These are phyloP conservation scores for Aphodius sticticus DNA, from an alignment of 2,888 invertebrate genomes.

Conservation along the genomic window DNA sequence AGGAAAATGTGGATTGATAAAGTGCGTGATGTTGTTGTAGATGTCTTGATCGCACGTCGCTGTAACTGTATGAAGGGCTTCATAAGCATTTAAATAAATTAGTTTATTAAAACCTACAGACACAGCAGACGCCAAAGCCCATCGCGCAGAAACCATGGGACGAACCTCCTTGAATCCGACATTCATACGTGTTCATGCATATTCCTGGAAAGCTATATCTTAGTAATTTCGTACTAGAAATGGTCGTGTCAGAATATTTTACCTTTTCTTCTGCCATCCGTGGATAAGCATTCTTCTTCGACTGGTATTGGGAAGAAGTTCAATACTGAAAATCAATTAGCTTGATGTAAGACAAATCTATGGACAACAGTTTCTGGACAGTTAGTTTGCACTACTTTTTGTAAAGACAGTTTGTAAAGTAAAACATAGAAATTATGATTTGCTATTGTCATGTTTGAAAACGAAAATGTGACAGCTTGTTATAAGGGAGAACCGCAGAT, in stretches of 20 bases:
- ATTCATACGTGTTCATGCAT: conserved; percentile 87
- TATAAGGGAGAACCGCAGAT: no score
- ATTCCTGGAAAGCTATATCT: conserved; percentile 63
- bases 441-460: no score
- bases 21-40: conserved; percentile 82
- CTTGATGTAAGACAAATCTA: no score
- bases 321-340: conserved; percentile 65
- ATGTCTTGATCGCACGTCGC: conserved; percentile 76
- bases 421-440: no score
- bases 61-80: conserved; percentile 65
- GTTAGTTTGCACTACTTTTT: no score
- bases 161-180: conserved; percentile 74
- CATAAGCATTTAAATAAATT: background rate
- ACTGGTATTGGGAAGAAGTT: conserved; percentile 87
- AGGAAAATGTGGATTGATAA: conserved; percentile 83
- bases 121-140: conserved; percentile 86
- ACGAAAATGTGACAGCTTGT: no score
- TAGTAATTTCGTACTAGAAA: background rate
- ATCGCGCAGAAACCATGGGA: conserved; percentile 82
- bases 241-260: background rate
- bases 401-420: no score
- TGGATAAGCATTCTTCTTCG: conserved; percentile 79
- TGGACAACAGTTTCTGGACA: background rate
- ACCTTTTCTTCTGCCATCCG: conserved; percentile 71
- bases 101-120: conserved; percentile 70